Percentiles rank a stretch among this genome's conserved stretches.
These are phyloP conservation scores for Ecliptopera silaceata DNA, from an alignment of 2,888 invertebrate genomes.

Conservation along the genomic window DNA sequence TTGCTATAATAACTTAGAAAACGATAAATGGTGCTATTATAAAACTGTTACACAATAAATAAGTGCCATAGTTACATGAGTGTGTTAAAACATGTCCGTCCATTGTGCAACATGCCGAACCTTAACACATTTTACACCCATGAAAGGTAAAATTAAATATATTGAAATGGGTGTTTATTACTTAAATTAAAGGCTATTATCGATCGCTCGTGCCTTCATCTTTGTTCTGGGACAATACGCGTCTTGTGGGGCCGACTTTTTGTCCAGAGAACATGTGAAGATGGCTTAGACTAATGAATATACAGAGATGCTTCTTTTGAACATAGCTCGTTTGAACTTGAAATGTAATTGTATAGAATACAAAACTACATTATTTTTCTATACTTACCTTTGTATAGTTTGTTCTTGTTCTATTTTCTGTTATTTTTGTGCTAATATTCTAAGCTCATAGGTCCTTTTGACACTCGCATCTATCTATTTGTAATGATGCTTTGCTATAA, in stretches of 20 bases:
- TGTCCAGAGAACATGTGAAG: constrained; percentile 23
- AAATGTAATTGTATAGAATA: background rate
- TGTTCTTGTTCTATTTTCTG: too few relatives aligned
- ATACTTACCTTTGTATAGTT: too few relatives aligned
- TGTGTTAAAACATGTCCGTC: too few relatives aligned
- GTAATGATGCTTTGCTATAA: too few relatives aligned
- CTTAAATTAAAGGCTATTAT: constrained; percentile 56
- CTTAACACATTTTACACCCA: constrained; percentile 18
- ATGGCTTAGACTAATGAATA: constrained; percentile 4
- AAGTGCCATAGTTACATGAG: constrained; percentile 1
- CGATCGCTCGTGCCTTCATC: constrained; percentile 50
- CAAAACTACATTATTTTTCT: background rate
- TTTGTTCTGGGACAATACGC: constrained; percentile 47
- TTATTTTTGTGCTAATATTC: too few relatives aligned
- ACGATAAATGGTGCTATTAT: too few relatives aligned
- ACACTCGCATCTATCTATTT: too few relatives aligned
- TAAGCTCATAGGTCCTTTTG: too few relatives aligned
- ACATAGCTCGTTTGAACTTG: background rate
- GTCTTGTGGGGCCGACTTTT: constrained; percentile 44
- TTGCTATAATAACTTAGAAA: background rate
- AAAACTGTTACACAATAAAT: background rate
- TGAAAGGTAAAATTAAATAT: constrained; percentile 34
- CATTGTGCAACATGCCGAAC: constrained; percentile 17
- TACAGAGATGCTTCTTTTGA: background rate
- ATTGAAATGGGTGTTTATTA: constrained; percentile 53